These are phyloP conservation scores for Phocoena phocoena DNA, from an alignment of 2,113 vertebrate genomes.

Conservation along the genomic window DNA sequence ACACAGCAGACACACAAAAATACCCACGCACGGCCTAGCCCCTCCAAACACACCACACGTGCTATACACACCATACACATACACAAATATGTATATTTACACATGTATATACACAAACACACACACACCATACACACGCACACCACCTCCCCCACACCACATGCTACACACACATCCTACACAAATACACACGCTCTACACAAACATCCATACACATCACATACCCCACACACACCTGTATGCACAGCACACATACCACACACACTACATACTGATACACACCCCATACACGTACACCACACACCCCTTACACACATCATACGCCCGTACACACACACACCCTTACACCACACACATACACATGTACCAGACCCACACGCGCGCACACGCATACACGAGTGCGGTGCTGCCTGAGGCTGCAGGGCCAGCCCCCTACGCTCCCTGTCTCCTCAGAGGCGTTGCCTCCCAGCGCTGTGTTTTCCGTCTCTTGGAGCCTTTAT, in stretches of 20 bases:
- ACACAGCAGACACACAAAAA: background rate
- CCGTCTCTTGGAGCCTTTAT: accelerated
- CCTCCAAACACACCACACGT: background rate
- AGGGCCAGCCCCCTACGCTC: accelerated
- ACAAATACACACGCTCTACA: no score
- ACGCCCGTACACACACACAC: background rate
- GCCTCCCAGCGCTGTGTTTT: accelerated
- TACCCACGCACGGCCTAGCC: background rate
- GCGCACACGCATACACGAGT: accelerated
- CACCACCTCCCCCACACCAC: no score
- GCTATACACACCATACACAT: accelerated
- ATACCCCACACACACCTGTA: background rate
- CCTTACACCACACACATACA: background rate
- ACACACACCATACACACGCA: accelerated
- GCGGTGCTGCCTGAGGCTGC: background rate
- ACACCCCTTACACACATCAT: background rate
- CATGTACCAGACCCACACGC: no score
- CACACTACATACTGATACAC: background rate
- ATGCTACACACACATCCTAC: accelerated
- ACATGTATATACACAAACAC: no score
- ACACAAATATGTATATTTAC: no score
- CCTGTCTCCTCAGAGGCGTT: accelerated
- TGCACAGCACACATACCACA: background rate
- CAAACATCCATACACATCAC: background rate
- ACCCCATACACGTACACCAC: background rate